These are phyloP conservation scores for Xylocampa areola DNA, from an alignment of 2,888 invertebrate species.

Conservation along the genomic window DNA sequence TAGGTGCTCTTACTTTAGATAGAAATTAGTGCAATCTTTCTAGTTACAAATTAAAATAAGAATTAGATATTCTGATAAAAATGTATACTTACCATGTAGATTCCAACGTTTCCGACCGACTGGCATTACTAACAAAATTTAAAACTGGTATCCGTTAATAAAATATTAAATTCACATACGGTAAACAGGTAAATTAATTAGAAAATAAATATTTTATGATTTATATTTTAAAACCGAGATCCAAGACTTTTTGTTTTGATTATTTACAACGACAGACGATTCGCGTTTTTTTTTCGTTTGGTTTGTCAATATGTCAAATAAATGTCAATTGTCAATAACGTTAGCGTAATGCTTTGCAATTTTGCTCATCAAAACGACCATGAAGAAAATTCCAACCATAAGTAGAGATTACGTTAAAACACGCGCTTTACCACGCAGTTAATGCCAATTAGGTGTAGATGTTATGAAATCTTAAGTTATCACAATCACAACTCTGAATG, in stretches of 20 bases:
- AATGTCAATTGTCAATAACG: constrained; percentile 30
- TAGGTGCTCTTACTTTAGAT: too few species aligned
- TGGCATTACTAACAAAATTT: constrained; percentile 76
- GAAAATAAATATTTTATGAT: constrained; percentile 35
- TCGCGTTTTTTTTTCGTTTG: constrained; percentile 31
- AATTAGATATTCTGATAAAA: too few species aligned
- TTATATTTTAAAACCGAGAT: constrained; percentile 7
- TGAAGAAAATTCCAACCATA: too few species aligned
- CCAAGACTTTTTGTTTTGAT: constrained; percentile 39
- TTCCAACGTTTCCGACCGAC: constrained; percentile 94
- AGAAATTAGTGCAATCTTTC: too few species aligned
- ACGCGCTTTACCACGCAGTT: too few species aligned
- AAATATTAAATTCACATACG: constrained; percentile 32
- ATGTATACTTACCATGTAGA: constrained; percentile 91
- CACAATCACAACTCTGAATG: constrained; percentile 2
- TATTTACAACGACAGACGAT: constrained; percentile 30
- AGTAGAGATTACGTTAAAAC: too few species aligned
- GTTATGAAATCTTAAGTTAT: not conserved
- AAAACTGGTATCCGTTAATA: constrained; percentile 40
- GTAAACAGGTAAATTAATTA: constrained; percentile 30
- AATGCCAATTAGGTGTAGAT: too few species aligned
- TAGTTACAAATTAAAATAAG: too few species aligned
- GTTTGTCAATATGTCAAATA: constrained; percentile 56
- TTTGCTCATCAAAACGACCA: constrained; percentile 16
- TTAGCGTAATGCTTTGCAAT: not conserved